phyloP scores from a whole-genome alignment of 2,797 vertebrate species.

The Ptychadena robeensis region DNA sequence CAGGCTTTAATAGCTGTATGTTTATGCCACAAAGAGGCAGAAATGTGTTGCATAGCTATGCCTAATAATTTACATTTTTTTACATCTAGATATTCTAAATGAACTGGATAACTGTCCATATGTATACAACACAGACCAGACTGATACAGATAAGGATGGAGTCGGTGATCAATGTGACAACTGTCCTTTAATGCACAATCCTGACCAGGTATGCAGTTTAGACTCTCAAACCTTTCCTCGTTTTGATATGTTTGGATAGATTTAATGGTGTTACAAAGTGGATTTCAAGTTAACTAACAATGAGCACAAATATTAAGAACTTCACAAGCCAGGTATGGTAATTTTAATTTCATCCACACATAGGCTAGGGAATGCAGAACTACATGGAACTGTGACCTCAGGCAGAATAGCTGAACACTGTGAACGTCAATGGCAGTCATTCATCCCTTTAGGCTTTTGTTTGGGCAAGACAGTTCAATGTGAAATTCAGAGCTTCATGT shows the following conservation, averaged over 20 bases:
- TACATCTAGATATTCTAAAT: constrained; percentile 86
- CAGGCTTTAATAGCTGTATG: background rate
- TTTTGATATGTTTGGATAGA: background rate
- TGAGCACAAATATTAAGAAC: background rate
- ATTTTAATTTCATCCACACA: constrained; percentile 43
- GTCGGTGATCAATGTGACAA: constrained; percentile 98
- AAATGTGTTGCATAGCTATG: background rate
- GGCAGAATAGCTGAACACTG: constrained; percentile 31
- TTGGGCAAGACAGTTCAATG: constrained; percentile 48
- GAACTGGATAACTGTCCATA: constrained; percentile 94
- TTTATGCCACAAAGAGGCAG: background rate
- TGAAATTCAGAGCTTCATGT: constrained; percentile 43
- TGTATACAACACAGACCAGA: constrained; percentile 94
- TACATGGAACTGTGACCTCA: constrained; percentile 34
- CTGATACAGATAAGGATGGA: constrained; percentile 92
- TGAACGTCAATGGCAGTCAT: constrained; percentile 42
- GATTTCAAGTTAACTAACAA: constrained; percentile 13
- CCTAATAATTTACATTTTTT: background rate
- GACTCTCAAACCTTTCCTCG: background rate
- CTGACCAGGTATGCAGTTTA: constrained; percentile 84
- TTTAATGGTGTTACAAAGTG: background rate
- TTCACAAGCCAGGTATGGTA: background rate
- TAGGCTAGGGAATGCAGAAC: constrained; percentile 56
- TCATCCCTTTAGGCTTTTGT: constrained; percentile 56
- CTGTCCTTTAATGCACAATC: constrained; percentile 93